These are phyloP conservation scores for Tamandua tetradactyla DNA, from an alignment of 2,797 vertebrate genomes.

Conservation along the genomic window DNA sequence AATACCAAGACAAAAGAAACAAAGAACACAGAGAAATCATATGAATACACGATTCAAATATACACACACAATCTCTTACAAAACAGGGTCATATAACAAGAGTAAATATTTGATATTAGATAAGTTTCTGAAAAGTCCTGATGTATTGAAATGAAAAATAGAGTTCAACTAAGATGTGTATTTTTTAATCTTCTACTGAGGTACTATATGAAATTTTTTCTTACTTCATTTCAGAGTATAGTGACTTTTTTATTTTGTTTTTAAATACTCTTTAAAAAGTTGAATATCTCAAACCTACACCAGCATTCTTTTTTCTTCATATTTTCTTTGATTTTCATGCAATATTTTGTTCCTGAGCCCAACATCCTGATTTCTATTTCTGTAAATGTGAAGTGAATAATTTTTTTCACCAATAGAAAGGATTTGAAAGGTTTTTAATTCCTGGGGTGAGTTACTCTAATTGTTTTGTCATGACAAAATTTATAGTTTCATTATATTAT, in stretches of 20 bases:
- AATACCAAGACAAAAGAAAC: too few species aligned
- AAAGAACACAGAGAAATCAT: too few species aligned
- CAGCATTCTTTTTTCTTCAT: too few species aligned
- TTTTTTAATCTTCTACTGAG: neutral
- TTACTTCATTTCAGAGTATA: neutral
- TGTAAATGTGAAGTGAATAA: too few species aligned
- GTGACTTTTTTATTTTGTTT: neutral
- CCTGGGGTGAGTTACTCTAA: neutral
- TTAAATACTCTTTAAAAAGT: too few species aligned
- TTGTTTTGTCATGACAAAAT: neutral
- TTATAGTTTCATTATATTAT: neutral
- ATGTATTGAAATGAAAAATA: neutral
- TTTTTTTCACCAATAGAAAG: too few species aligned
- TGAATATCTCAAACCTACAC: neutral
- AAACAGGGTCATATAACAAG: neutral
- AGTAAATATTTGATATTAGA: too few species aligned
- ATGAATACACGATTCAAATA: too few species aligned
- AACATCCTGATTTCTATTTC: too few species aligned
- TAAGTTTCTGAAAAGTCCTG: neutral
- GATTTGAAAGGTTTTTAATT: neutral
- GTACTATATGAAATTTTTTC: neutral
- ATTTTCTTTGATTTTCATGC: too few species aligned
- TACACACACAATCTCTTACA: neutral
- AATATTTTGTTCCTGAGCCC: too few species aligned
- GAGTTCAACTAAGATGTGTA: neutral